Base-by-base conservation (phyloP, 2,888 invertebrate genomes). In the Watsonalla binaria region DNA sequence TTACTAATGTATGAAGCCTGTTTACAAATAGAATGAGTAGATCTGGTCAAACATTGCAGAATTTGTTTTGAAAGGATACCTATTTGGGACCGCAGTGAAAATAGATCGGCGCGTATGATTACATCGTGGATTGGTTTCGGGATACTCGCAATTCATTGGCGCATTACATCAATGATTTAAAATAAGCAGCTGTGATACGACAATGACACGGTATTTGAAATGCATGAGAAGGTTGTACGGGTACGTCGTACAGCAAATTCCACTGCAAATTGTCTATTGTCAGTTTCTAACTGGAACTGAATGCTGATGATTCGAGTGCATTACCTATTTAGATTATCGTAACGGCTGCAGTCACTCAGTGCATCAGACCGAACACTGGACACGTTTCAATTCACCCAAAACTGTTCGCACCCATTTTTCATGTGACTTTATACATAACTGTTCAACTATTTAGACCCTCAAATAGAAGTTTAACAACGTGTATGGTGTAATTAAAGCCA, bases 261-360 rank as follows among this genome's bases (percentile, higher is more conserved):
- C 56, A 56, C 53, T 59, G 57, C 61, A 70, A 70, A 76, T 66
- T 58, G 63, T 54, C 65, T 61, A 74, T 76, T 73, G 59, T 60
- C 52, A 51, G 56, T 47, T 42, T 53, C 66, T 68, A 62, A 64
- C 59, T 66, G 57, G 62, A 69, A 70, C 63, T 71, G 58, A 74
- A 65, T 61, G 67, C 57, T 62, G 66, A 71, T 64, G 60, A 62
- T 66, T 67, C 59, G 62, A 71, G 65, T 68, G 66, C 66, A 75
- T 75, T 76, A 72, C 24, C 24, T 24, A 24, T 70, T 58, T 59
- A 68, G 70, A 75, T 76, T 74, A 76, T 76, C 74, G 72, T 65
- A 72, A 64, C 58, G 60, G 55, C 63, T 54, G 66, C 72, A 69
- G 67, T 62, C 65, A 58, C 59, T 58, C 65, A 53, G 65, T 50